phyloP scores from a whole-genome alignment of 2,113 vertebrate genomes.

The Peromyscus leucopus region DNA sequence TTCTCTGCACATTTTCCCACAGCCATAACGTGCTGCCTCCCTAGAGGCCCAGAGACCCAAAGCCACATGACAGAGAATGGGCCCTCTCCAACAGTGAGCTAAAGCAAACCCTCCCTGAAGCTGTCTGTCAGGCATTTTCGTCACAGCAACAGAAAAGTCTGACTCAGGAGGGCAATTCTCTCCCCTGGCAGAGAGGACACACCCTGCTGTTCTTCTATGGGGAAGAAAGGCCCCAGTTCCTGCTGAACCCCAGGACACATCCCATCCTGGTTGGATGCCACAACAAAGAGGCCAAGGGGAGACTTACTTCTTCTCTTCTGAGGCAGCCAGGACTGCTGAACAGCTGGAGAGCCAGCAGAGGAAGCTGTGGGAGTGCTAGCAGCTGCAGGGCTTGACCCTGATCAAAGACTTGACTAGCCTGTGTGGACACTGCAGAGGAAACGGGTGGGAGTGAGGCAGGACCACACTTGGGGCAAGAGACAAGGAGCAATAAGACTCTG shows the following conservation, averaged over 20 bases:
- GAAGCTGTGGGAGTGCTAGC: neutral
- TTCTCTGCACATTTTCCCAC: neutral
- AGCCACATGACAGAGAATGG: neutral
- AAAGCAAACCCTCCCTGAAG: neutral
- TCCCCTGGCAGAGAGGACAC: neutral
- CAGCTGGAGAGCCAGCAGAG: neutral
- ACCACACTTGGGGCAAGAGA: neutral
- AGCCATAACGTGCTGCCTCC: neutral
- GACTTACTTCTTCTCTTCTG: neutral
- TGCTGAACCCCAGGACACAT: neutral
- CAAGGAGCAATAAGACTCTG: neutral
- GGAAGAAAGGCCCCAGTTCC: neutral
- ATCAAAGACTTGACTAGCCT: neutral
- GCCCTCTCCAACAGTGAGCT: neutral
- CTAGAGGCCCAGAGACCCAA: neutral
- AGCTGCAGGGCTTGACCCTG: neutral
- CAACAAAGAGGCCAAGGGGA: neutral
- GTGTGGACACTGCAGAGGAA: neutral
- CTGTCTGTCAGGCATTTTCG: neutral
- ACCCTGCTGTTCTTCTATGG: neutral
- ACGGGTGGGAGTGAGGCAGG: neutral
- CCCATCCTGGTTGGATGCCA: neutral
- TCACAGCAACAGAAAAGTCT: neutral
- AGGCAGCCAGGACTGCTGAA: neutral
- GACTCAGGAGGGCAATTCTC: neutral